These are phyloP conservation scores for Xylota segnis DNA, from an alignment of 2,888 invertebrate genomes.

Conservation along the genomic window DNA sequence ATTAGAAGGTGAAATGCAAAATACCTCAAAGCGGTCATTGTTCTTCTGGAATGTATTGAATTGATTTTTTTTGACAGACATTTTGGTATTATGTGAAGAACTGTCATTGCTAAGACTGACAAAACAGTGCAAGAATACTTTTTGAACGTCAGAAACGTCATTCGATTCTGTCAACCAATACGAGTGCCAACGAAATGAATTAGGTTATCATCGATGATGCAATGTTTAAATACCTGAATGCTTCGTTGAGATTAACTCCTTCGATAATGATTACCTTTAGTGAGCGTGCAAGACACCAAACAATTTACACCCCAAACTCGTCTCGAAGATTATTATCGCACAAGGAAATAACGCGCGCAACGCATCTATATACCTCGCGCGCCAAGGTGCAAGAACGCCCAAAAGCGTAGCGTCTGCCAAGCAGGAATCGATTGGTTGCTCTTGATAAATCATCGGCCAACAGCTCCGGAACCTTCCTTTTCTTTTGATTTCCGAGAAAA, in stretches of 20 bases:
- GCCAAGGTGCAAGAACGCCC: constrained; percentile 66
- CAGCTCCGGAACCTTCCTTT: constrained; percentile 49
- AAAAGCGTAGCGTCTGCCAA: constrained; percentile 56
- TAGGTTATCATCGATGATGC: constrained; percentile 54
- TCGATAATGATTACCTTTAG: constrained; percentile 38
- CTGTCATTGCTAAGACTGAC: too few species aligned
- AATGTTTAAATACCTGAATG: constrained; percentile 26
- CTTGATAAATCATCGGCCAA: constrained; percentile 72
- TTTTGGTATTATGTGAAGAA: too few species aligned
- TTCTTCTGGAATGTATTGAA: too few species aligned
- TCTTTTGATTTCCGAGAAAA: constrained; percentile 68
- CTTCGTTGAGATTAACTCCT: constrained; percentile 12
- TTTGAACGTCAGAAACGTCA: too few species aligned
- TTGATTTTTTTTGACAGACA: too few species aligned
- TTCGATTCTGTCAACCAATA: too few species aligned
- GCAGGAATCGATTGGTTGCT: constrained; percentile 66
- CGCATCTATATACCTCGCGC: constrained; percentile 25
- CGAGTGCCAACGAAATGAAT: not conserved
- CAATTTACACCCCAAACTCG: constrained; percentile 65
- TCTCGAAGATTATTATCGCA: constrained; percentile 67
- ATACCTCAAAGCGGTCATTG: too few species aligned
- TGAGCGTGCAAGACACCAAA: constrained; percentile 22
- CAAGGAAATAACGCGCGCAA: constrained; percentile 65
- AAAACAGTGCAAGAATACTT: too few species aligned
- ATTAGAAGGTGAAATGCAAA: too few species aligned